Conservation (phyloP, 2,113 vertebrate genomes). For the Poecilia latipinna region DNA sequence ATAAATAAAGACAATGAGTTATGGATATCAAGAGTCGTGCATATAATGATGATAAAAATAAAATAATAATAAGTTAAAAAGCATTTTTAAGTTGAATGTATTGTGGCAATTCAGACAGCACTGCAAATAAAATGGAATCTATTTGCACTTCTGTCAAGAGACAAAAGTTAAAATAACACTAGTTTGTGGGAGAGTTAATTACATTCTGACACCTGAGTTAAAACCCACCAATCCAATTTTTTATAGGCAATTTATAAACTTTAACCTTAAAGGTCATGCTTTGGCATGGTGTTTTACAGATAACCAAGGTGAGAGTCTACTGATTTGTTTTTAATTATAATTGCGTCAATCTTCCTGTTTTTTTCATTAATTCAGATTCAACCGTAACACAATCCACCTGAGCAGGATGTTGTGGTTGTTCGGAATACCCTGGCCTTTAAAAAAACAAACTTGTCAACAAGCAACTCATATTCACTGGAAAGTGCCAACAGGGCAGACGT, state of each 20-base stretch:
- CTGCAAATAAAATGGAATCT: too few species aligned
- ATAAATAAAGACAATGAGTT: too few species aligned
- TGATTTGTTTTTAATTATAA: not conserved
- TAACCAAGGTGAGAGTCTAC: too few species aligned
- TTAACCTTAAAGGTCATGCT: not conserved
- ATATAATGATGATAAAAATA: too few species aligned
- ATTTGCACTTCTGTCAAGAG: too few species aligned
- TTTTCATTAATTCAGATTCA: not conserved
- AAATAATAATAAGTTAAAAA: too few species aligned
- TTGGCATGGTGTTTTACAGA: not conserved
- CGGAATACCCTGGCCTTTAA: not conserved
- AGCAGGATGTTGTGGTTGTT: not conserved
- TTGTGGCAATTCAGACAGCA: too few species aligned
- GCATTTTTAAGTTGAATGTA: too few species aligned
- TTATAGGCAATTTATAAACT: not conserved
- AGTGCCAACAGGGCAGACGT: not conserved
- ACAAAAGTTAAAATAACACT: too few species aligned
- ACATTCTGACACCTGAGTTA: not conserved
- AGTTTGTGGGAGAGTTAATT: not conserved
- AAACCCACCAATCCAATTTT: not conserved
- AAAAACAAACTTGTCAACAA: not conserved
- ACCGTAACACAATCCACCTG: not conserved
- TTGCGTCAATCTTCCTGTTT: too few species aligned
- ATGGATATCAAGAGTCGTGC: too few species aligned
- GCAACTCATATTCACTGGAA: not conserved